Base-by-base conservation (phyloP, 2,113 vertebrate genomes). In the Pedionomus torquatus region DNA sequence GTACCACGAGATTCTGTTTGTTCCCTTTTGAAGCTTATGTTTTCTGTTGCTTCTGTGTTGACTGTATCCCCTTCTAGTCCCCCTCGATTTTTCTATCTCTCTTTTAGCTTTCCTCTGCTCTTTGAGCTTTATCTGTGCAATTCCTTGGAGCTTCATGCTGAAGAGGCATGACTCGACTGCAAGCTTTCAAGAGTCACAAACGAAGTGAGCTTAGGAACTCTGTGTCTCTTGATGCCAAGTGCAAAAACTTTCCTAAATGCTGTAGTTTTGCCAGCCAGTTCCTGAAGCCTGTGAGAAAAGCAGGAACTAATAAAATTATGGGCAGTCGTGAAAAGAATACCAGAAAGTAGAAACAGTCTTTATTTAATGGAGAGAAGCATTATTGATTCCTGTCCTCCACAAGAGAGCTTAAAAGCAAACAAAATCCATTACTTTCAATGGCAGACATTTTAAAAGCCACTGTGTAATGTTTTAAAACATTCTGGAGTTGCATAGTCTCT, bases 141-240 rank as follows among this genome's bases (percentile, higher is more conserved):
- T 97, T 98, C 96, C 97, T 97, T 95, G 61, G 97, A 97, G 97
- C 68, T 95, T 97, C 63, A 58, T 39, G 25, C 43, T 91, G 51
- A 94, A 96, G 69, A 96, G 64, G 69, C 55, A 84, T 90, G 94
- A 94, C 58, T 97, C 96, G 76, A 94, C 89, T 96, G 83, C 23
- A 93, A 93, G 69, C 18, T 96, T 98, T 97, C 82, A 96, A 96
- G 93, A 97, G 92, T 89, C 68, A 96, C 61, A 96, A 97, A 94
- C 92, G n/a, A 95, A 97, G 95, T 69, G 15, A 95, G 18, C 41
- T 94, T 63, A 89, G 57, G 49, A 97, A 86, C 46, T 83, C 68
- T 63, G 31, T 66, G 35, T 90, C 69, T 84, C 49, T 66, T 87
- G 46, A 60, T 72, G 60, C 31, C 31, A 94, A 91, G 10, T 80